Conservation (phyloP, 23 tunicate species). For the Trididemnum clinides region DNA sequence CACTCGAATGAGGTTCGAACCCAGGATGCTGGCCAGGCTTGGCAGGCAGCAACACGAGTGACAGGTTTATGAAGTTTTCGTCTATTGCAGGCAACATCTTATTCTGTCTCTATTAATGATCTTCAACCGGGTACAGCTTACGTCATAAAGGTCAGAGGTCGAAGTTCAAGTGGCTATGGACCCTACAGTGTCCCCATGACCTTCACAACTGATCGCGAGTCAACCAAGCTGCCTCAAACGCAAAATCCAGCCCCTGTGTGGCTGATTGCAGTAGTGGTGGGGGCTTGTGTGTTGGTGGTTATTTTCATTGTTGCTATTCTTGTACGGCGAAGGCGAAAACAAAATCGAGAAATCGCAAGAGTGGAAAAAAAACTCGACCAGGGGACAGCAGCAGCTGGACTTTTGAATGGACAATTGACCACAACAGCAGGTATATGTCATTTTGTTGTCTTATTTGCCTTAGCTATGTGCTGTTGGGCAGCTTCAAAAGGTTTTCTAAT, state of each 20-base stretch:
- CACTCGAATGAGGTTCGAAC: no score
- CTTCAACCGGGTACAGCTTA: constrained; percentile 43
- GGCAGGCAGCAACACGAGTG: no score
- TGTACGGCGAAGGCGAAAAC: background rate
- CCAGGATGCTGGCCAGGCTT: no score
- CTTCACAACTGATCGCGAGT: background rate
- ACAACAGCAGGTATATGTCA: no score
- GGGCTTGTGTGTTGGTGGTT: background rate
- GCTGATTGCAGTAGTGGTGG: background rate
- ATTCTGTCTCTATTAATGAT: constrained; percentile 29
- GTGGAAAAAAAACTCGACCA: no score
- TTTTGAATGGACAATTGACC: no score
- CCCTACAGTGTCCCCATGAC: constrained; percentile 36
- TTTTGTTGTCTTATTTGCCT: no score
- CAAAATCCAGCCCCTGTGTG: background rate
- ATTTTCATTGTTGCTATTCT: background rate
- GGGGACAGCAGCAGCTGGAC: background rate
- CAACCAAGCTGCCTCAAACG: background rate
- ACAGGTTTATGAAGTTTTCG: no score
- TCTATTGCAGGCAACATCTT: constrained; percentile 24
- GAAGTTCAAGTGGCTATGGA: constrained; percentile 43
- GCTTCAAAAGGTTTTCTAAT: no score
- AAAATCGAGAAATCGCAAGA: background rate
- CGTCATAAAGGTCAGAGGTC: constrained; percentile 51
- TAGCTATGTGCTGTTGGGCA: no score